Conservation (phyloP, 2,797 vertebrate species). For the Poecilia gillii region DNA sequence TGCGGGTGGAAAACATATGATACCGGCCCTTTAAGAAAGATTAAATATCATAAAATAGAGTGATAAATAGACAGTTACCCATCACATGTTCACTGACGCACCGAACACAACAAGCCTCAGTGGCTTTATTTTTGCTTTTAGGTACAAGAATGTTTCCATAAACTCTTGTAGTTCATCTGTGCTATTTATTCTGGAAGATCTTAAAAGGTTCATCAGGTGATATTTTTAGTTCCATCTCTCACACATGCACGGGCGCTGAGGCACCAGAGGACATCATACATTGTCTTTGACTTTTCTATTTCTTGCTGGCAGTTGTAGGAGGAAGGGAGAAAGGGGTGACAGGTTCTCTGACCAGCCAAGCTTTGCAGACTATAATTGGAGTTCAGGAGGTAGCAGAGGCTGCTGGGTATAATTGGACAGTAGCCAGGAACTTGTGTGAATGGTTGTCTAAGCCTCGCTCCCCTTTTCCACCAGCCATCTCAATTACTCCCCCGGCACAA, state of each 20-base stretch:
- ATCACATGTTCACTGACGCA: neutral
- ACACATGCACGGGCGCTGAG: neutral
- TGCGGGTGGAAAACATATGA: too few relatives aligned
- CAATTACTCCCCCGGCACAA: slow-evolving; percentile 72
- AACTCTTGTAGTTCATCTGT: neutral
- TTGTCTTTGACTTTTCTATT: slow-evolving; percentile 70
- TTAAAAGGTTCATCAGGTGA: slow-evolving; percentile 15
- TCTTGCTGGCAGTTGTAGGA: slow-evolving; percentile 45
- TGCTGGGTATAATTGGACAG: slow-evolving; percentile 77
- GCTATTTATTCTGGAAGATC: neutral
- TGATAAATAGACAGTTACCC: neutral
- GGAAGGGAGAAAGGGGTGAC: slow-evolving; percentile 57
- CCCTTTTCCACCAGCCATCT: slow-evolving; percentile 60
- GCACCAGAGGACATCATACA: slow-evolving; percentile 58
- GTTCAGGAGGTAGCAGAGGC: slow-evolving; percentile 68
- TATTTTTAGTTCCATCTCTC: slow-evolving; percentile 17
- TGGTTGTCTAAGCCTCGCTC: slow-evolving; percentile 60
- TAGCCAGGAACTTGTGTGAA: slow-evolving; percentile 68
- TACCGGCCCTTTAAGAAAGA: too few relatives aligned
- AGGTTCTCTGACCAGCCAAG: slow-evolving; percentile 70
- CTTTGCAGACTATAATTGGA: slow-evolving; percentile 75
- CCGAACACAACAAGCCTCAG: neutral
- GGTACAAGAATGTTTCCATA: neutral
- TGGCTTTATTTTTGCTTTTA: neutral
- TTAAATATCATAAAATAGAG: neutral